A percentile compares a stretch with the other conserved stretches of the same genome.
Evolutionary conservation across 92 coral and sea anemone species (phyloP).

Genomic region (Pocillopora grandis): DNA sequence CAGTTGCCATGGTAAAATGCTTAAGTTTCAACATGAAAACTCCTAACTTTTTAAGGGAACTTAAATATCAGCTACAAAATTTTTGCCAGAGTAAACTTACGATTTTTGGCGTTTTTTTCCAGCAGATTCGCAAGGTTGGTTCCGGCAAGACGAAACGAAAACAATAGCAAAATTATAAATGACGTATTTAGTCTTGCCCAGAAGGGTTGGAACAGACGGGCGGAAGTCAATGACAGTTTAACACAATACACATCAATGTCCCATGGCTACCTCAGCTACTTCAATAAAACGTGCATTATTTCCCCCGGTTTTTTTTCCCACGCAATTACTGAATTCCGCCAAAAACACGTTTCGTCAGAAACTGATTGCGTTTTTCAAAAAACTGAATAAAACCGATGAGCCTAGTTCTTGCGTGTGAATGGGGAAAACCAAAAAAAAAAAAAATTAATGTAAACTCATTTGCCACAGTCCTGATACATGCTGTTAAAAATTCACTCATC

Average conservation of each 20-base stretch:
- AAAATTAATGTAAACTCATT: too few species aligned
- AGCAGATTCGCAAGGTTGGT: not conserved
- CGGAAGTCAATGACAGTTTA: not conserved
- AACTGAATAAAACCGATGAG: too few species aligned
- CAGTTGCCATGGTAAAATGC: not conserved
- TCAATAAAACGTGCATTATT: too few species aligned
- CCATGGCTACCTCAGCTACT: not conserved
- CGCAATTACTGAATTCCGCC: too few species aligned
- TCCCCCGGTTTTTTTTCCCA: too few species aligned
- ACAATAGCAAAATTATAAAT: not conserved
- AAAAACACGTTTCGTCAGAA: too few species aligned
- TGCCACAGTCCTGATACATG: too few species aligned
- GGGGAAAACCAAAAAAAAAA: too few species aligned
- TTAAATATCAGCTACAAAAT: not conserved
- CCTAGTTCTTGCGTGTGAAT: too few species aligned
- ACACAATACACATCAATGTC: not conserved
- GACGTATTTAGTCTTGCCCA: not conserved
- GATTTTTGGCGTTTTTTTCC: not conserved
- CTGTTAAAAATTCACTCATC: too few species aligned
- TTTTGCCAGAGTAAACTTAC: not conserved
- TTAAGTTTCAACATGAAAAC: not conserved
- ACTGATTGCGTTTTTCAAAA: too few species aligned
- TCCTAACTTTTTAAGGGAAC: not conserved
- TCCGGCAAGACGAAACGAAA: not conserved
- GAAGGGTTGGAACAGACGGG: not conserved